phyloP scores from a whole-genome alignment of 2,113 vertebrate species.

The Odontophorus gujanensis region DNA sequence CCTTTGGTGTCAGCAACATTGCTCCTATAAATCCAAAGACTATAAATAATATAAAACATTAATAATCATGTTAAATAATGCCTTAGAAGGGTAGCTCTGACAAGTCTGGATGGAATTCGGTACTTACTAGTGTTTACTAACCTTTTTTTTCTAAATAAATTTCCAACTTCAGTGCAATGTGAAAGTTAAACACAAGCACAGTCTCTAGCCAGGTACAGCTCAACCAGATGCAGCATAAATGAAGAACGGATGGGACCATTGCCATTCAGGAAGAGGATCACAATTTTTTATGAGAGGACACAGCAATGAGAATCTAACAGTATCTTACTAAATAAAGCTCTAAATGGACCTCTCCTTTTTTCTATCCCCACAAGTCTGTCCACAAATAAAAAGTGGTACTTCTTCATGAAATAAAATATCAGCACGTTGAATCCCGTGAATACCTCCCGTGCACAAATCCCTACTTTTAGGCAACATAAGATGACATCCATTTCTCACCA shows the following conservation, averaged over 20 bases:
- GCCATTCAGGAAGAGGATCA: not conserved
- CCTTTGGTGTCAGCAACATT: not conserved
- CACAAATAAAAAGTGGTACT: not conserved
- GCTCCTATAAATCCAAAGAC: not conserved
- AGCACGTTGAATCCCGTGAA: too few relatives aligned
- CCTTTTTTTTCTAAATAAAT: not conserved
- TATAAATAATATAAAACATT: not conserved
- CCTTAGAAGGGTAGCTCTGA: not conserved
- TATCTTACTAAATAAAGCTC: not conserved
- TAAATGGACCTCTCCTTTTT: not conserved
- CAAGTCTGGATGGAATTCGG: not conserved
- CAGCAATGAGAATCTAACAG: not conserved
- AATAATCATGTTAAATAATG: not conserved
- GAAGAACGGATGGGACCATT: rapidly evolving
- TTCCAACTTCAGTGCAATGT: not conserved
- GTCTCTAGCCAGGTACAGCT: not conserved
- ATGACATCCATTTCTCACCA: not conserved
- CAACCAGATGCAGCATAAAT: not conserved
- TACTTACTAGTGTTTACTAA: not conserved
- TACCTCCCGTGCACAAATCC: too few relatives aligned
- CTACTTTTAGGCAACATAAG: not conserved
- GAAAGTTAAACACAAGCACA: not conserved
- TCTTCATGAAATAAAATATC: not conserved
- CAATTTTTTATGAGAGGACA: not conserved
- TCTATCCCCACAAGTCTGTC: not conserved